A percentile compares a stretch with the other conserved stretches of the same genome.
Conservation (phyloP, 1,140 invertebrate genomes). For the Yoshiicerus persimilis region DNA sequence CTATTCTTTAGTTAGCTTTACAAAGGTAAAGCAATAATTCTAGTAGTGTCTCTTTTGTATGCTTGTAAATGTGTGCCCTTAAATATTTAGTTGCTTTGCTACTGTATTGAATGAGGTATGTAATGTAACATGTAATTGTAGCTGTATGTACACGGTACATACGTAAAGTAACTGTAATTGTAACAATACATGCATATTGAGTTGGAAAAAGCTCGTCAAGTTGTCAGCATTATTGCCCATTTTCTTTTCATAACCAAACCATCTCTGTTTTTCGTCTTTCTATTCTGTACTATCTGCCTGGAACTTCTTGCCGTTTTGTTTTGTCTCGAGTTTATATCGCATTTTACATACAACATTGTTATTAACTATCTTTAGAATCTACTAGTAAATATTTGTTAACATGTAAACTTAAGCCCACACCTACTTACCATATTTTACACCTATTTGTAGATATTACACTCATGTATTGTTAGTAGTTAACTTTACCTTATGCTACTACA, state of each 20-base stretch:
- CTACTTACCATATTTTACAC: background rate
- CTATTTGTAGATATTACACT: background rate
- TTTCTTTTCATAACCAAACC: conserved; percentile 11
- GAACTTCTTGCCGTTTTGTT: conserved; percentile 14
- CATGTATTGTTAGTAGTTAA: background rate
- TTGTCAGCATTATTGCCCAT: conserved; percentile 46
- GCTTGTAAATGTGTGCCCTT: conserved; percentile 5
- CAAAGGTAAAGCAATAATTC: background rate
- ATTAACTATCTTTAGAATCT: background rate
- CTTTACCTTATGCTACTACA: conserved; percentile 22
- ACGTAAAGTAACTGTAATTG: background rate
- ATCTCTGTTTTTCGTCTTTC: conserved; percentile 1
- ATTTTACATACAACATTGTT: background rate
- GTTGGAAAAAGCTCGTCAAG: conserved; percentile 45
- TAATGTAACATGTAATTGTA: background rate
- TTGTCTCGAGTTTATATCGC: background rate
- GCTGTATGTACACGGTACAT: background rate
- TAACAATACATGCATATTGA: conserved; percentile 31
- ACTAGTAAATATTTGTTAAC: background rate
- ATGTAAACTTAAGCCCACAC: background rate
- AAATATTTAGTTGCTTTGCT: conserved; percentile 11
- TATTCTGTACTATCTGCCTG: background rate
- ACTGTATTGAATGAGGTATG: background rate
- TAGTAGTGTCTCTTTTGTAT: background rate
- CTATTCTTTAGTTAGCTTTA: background rate